Base-by-base conservation (phyloP, 2,797 vertebrate species). In the Myripristis murdjan region DNA sequence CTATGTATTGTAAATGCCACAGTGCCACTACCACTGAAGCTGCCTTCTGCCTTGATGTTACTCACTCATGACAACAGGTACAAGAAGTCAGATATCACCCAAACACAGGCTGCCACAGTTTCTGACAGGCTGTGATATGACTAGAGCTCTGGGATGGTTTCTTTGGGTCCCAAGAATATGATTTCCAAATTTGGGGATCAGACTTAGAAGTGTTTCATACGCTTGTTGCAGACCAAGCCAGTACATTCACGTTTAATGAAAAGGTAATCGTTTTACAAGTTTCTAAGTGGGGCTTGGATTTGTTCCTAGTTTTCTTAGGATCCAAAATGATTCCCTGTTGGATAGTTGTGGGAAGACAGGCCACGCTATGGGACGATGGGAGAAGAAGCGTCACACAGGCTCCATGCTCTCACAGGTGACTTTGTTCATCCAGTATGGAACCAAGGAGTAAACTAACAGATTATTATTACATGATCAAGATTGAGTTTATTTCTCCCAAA, bases 321-420 rank as follows among this genome's bases (percentile, higher is more conserved):
- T 11, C 47, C 39, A 47, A 60, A 60, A n/a, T n/a, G n/a, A n/a
- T n/a, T n/a, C n/a, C n/a, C n/a, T n/a, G n/a, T n/a, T n/a, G n/a
- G n/a, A n/a, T n/a, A n/a, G n/a, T n/a, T n/a, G n/a, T n/a, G n/a
- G n/a, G n/a, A n/a, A n/a, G n/a, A n/a, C n/a, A n/a, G n/a, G n/a
- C n/a, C n/a, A n/a, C n/a, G n/a, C n/a, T n/a, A n/a, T n/a, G n/a
- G n/a, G n/a, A n/a, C n/a, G n/a, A n/a, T n/a, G 51, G 15, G 69
- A 58, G 7, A 26, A 3, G n/a, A 44, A 9, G 63, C 23, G 5
- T 16, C 39, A 28, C 31, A 2, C 20, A 4, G 58, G 62, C 1
- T 58, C 82, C 81, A 76, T 47, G 78, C 83, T 8, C 58, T 89
- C 92, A 83, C 85, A 58, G 73, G 70, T 43, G 48, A 2, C 31